These are phyloP conservation scores for Drosophila eohydei DNA, from an alignment of 2,888 invertebrate genomes.

Conservation along the genomic window DNA sequence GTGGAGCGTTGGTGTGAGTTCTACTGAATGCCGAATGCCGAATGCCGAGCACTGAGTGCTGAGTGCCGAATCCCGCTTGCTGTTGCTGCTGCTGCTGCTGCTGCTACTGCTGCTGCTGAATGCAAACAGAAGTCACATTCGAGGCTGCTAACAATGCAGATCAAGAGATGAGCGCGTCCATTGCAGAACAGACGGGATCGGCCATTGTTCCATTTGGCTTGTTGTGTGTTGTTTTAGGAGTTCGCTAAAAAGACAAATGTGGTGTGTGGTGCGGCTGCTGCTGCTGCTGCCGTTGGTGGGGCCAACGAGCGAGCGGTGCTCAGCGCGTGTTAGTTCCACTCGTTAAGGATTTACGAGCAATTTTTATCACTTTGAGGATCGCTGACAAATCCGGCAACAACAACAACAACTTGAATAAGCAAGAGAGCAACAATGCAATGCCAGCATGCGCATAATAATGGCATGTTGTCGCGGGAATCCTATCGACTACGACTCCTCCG, in stretches of 20 bases:
- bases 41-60: conserved; percentile 16
- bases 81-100: not conserved
- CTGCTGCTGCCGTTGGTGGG: not conserved
- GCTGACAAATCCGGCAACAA: conserved; percentile 84
- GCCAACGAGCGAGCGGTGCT: conserved; percentile 21
- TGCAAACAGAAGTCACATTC: conserved; percentile 59
- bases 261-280: conserved; percentile 48
- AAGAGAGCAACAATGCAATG: conserved; percentile 60
- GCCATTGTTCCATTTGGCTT: conserved; percentile 72
- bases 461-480: conserved; percentile 67
- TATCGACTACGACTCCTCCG: conserved; percentile 23
- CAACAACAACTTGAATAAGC: conserved; percentile 40
- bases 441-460: conserved; percentile 81
- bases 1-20: conserved; percentile 70
- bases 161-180: conserved; percentile 77
- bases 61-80: conserved; percentile 13
- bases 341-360: conserved; percentile 85
- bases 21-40: conserved; percentile 33
- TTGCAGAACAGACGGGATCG: conserved; percentile 66
- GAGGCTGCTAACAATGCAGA: conserved; percentile 76
- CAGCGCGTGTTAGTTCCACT: conserved; percentile 82
- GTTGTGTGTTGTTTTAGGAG: conserved; percentile 59
- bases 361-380: conserved; percentile 85
- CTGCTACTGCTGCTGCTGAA: conserved; percentile 29
- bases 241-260: conserved; percentile 77